Conservation (phyloP, 2,888 invertebrate species). For the Heliconius erato region DNA sequence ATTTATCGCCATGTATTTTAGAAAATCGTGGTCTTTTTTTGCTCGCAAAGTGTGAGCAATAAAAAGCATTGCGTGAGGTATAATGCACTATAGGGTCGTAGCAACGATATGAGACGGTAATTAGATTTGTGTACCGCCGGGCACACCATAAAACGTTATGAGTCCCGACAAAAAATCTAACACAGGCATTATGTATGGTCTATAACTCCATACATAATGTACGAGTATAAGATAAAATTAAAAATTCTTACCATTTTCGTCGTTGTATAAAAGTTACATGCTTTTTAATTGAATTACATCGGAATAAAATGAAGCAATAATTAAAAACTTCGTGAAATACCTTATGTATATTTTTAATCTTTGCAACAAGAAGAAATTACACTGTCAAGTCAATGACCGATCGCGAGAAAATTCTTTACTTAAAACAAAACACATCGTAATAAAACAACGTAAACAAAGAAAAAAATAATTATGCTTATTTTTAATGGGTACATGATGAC, state of each 20-base stretch:
- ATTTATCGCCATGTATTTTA: constrained; percentile 32
- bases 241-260: constrained; percentile 20
- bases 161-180: constrained; percentile 22
- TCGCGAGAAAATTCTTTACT: constrained; percentile 6
- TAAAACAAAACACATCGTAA: constrained; percentile 10
- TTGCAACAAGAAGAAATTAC: constrained; percentile 9
- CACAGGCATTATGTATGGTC: constrained; percentile 14
- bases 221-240: constrained; percentile 22
- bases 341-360: constrained; percentile 16
- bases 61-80: constrained; percentile 57
- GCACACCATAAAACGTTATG: constrained; percentile 4
- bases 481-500: not conserved
- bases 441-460: constrained; percentile 40
- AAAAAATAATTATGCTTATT: constrained; percentile 15
- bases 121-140: constrained; percentile 34
- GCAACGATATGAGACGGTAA: constrained; percentile 36
- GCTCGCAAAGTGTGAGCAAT: constrained; percentile 50
- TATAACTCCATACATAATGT: constrained; percentile 29
- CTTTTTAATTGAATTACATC: constrained; percentile 15
- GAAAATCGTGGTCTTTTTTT: constrained; percentile 31
- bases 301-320: not conserved
- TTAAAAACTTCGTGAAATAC: not conserved
- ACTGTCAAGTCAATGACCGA: constrained; percentile 14
- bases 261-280: not conserved
- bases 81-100: constrained; percentile 47